phyloP scores from a whole-genome alignment of 2,113 vertebrate species.

The Cynocephalus volans region DNA sequence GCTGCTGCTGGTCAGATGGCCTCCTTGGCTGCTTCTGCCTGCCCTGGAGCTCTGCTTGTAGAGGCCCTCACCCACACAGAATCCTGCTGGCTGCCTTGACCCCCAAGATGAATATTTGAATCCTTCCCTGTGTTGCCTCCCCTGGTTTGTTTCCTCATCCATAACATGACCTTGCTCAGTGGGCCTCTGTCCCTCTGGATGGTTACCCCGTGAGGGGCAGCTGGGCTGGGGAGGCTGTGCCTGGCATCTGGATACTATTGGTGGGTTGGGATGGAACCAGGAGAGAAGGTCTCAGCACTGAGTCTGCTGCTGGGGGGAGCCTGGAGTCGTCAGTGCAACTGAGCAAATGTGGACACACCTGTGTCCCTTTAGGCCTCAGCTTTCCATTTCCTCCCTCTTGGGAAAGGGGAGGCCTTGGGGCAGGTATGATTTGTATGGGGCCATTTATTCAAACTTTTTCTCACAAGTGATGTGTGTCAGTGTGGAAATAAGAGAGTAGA shows the following conservation, averaged over 20 bases:
- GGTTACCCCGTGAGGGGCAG: too few species aligned
- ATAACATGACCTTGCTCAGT: background rate
- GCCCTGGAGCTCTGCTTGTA: background rate
- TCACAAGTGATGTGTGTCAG: background rate
- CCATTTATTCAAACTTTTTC: background rate
- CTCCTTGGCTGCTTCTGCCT: background rate
- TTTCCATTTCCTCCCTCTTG: background rate
- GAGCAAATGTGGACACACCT: fast-evolving
- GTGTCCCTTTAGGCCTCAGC: background rate
- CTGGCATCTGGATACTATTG: background rate
- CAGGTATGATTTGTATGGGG: too few species aligned
- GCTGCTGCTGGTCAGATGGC: background rate
- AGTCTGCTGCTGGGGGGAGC: too few species aligned
- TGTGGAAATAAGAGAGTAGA: background rate
- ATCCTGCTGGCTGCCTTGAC: background rate
- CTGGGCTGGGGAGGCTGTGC: background rate
- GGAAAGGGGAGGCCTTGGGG: background rate
- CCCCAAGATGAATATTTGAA: background rate
- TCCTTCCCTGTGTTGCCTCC: background rate
- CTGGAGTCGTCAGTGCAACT: background rate
- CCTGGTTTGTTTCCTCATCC: background rate
- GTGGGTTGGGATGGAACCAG: background rate
- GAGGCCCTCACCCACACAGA: fast-evolving
- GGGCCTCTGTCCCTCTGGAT: too few species aligned
- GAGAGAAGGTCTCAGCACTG: background rate